Conservation (phyloP, 1,140 invertebrate genomes). For the Probaryconus sp. region DNA sequence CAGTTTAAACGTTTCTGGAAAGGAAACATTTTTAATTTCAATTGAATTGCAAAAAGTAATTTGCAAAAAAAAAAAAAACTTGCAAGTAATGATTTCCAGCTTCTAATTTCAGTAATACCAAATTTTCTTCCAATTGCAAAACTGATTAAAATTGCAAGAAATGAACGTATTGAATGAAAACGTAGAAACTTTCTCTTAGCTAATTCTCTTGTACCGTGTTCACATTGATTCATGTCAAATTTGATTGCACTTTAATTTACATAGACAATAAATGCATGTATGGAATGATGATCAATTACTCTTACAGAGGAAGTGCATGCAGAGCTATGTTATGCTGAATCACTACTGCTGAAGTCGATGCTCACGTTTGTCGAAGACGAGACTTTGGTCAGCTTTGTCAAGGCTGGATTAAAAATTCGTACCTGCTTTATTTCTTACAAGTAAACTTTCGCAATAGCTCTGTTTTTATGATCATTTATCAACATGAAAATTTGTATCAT, state of each 20-base stretch:
- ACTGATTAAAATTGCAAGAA: too few species aligned
- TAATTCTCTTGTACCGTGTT: too few species aligned
- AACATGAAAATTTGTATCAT: neutral
- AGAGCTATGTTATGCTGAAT: slow-evolving; percentile 96
- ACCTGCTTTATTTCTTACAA: slow-evolving; percentile 95
- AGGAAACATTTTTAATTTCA: too few species aligned
- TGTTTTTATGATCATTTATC: neutral
- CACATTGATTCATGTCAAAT: too few species aligned
- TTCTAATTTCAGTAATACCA: too few species aligned
- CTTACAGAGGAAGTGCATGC: slow-evolving; percentile 93
- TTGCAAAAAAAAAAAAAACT: too few species aligned
- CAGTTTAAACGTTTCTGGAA: too few species aligned
- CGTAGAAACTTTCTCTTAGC: too few species aligned
- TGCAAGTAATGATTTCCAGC: too few species aligned
- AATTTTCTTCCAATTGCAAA: too few species aligned
- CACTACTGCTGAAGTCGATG: slow-evolving; percentile 90
- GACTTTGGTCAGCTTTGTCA: slow-evolving; percentile 94
- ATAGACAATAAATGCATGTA: slow-evolving; percentile 38
- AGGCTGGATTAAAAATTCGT: slow-evolving; percentile 95
- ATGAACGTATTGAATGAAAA: too few species aligned
- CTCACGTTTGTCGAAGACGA: slow-evolving; percentile 97
- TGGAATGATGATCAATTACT: slow-evolving; percentile 65
- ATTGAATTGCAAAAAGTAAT: too few species aligned
- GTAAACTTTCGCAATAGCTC: slow-evolving; percentile 79
- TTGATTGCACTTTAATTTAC: slow-evolving; percentile 15